A percentile compares a stretch with the other conserved stretches of the same genome.
Evolutionary conservation across 2,888 invertebrate genomes (phyloP).

Genomic region (Spisula subtruncata): DNA sequence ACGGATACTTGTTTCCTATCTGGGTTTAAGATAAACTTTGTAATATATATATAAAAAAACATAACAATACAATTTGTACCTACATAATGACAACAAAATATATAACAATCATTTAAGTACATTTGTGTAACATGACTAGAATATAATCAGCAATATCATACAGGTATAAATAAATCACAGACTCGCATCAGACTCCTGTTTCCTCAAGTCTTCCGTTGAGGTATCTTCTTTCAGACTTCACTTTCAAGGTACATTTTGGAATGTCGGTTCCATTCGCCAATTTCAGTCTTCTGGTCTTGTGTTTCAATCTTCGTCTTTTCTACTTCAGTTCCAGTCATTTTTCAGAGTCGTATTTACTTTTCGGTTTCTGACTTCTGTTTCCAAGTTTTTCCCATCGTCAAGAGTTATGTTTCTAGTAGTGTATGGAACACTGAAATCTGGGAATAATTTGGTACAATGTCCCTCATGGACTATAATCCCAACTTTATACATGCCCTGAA

Average conservation of each 20-base stretch:
- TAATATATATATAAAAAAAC: not conserved
- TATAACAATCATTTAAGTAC: not conserved
- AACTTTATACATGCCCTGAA: no score
- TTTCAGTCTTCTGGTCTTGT: no score
- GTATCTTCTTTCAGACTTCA: no score
- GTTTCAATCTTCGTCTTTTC: no score
- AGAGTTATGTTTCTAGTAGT: not conserved
- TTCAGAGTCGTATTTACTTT: no score
- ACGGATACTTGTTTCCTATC: not conserved
- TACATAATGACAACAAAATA: slow-evolving; percentile 1
- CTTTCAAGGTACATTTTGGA: no score
- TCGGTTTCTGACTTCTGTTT: not conserved
- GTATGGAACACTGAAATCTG: not conserved
- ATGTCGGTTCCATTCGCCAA: no score
- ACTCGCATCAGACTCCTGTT: not conserved
- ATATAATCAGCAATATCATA: not conserved
- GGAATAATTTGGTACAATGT: not conserved
- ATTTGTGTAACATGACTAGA: not conserved
- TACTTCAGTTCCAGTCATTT: no score
- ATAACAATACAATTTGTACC: not conserved
- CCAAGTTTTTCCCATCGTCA: not conserved
- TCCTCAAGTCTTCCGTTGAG: no score
- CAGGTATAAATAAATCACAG: slow-evolving; percentile 1
- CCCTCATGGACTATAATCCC: no score
- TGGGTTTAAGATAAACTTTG: not conserved